Evolutionary conservation across 2,113 vertebrate genomes (phyloP), one percentile per base, ranked within the genome.

Genomic region (Callopanchax toddi): DNA sequence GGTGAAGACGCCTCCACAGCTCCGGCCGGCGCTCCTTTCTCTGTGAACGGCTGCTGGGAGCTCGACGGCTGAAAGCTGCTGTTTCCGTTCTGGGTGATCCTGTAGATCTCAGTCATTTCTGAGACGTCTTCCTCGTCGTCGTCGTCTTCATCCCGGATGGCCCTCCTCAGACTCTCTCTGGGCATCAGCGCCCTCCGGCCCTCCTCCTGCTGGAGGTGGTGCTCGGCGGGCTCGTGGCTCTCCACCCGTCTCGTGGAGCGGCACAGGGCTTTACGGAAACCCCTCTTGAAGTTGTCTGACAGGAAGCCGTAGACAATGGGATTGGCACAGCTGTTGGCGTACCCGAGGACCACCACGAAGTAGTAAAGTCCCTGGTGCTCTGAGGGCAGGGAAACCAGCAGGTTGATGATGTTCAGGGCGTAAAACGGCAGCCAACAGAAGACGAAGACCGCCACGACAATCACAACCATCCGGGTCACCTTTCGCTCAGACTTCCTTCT

Each of bases 381-480:
- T 4, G 91, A 78, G 0, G 96, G 96, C 76, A 96, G 89, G 0
- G 87, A 88, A 34, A 95, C 89, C 57, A 96, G 90, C 81, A 96
- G 83, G 86, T 98, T 99, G 83, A 96, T 83, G 25, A 98, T 95
- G 88, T 99, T 99, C 63, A 96, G 90, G 12, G 89, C 90, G 72
- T 97, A 98, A 89, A 99, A 98, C 0, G 97, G 97, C 49, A 99
- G 90, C 97, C 97, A 99, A 89, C 97, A 99, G 84, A 96, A 92
- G 18, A 94, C 94, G 0, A 99, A 99, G 21, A 97, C 93, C 0
- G 93, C 92, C 45, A 99, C 96, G 1, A 99, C 93, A 25, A 99
- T 94, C 81, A 98, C 93, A 50, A 99, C 97, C 97, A 99, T 98
- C 55, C 93, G 91, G 0, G 97, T 99, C 34, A 95, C 96, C 74